Evolutionary conservation across 2,888 invertebrate species (phyloP).

Genomic region (Neocrepidodera transversa): DNA sequence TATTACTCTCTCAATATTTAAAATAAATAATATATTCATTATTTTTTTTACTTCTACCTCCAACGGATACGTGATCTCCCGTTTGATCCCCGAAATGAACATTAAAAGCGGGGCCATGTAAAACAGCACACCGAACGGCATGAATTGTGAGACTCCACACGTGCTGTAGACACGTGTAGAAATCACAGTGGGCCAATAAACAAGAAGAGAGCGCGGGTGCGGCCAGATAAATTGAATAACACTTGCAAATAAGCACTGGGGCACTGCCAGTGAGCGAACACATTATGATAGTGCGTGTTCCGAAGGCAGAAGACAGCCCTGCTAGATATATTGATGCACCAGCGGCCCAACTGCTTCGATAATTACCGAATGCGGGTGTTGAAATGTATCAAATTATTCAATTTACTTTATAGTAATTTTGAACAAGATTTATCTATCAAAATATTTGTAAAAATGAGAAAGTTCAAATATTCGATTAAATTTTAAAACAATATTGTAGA

Average conservation of each 20-base stretch:
- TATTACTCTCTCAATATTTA: too few species aligned
- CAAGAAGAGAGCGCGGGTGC: slow-evolving; percentile 56
- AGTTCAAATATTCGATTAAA: too few species aligned
- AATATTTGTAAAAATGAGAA: too few species aligned
- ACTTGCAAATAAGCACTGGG: slow-evolving; percentile 62
- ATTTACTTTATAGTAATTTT: too few species aligned
- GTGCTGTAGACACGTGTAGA: slow-evolving; percentile 58
- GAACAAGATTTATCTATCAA: too few species aligned
- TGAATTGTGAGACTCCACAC: slow-evolving; percentile 46
- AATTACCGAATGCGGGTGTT: slow-evolving; percentile 52
- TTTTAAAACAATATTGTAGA: too few species aligned
- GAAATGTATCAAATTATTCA: not conserved
- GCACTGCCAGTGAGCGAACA: slow-evolving; percentile 33
- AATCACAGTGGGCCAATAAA: slow-evolving; percentile 60
- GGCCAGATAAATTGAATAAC: slow-evolving; percentile 63
- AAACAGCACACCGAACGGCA: slow-evolving; percentile 7
- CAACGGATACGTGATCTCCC: slow-evolving; percentile 33
- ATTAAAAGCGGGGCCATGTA: slow-evolving; percentile 21
- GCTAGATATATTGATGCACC: slow-evolving; percentile 57
- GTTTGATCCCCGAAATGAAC: slow-evolving; percentile 24
- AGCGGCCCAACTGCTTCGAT: slow-evolving; percentile 51
- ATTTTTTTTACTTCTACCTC: not conserved
- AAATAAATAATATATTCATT: too few species aligned
- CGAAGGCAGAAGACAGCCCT: slow-evolving; percentile 54
- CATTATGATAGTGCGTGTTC: slow-evolving; percentile 55